These are phyloP conservation scores for Nebria ingens DNA, from an alignment of 1,140 invertebrate genomes.

Conservation along the genomic window DNA sequence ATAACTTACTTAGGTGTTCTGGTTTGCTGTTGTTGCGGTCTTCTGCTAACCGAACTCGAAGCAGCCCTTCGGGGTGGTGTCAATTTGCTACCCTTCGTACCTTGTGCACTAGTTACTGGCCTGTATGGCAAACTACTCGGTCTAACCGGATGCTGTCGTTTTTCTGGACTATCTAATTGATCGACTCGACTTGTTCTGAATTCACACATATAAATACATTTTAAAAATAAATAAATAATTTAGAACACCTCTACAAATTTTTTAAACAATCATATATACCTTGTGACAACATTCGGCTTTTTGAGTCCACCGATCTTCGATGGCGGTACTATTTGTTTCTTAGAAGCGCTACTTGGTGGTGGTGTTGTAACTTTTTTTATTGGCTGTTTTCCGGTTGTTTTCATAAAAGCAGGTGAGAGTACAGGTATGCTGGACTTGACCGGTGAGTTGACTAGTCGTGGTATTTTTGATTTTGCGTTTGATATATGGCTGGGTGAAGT, in stretches of 20 bases:
- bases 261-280: slow-evolving; percentile 1
- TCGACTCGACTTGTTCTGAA: slow-evolving; percentile 49
- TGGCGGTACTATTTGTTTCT: slow-evolving; percentile 24
- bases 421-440: slow-evolving; percentile 36
- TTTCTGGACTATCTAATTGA: slow-evolving; percentile 32
- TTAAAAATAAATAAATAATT: neutral
- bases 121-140: slow-evolving; percentile 56
- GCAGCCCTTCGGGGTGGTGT: slow-evolving; percentile 48
- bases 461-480: slow-evolving; percentile 53
- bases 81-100: slow-evolving; percentile 36
- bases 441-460: slow-evolving; percentile 51
- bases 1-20: slow-evolving; percentile 37
- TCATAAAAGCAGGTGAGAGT: slow-evolving; percentile 20
- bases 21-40: slow-evolving; percentile 24
- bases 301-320: neutral
- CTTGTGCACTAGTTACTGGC: slow-evolving; percentile 37
- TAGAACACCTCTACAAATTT: slow-evolving; percentile 6
- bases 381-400: slow-evolving; percentile 14
- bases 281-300: neutral
- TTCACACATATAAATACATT: too few relatives aligned
- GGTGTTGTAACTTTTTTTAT: slow-evolving; percentile 21
- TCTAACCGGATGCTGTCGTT: slow-evolving; percentile 36
- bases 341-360: slow-evolving; percentile 16
- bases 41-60: slow-evolving; percentile 43
- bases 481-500: slow-evolving; percentile 37